Percentiles rank a stretch among this genome's conserved stretches.
Conservation (phyloP, 1,140 invertebrate genomes). For the Orius laevigatus region DNA sequence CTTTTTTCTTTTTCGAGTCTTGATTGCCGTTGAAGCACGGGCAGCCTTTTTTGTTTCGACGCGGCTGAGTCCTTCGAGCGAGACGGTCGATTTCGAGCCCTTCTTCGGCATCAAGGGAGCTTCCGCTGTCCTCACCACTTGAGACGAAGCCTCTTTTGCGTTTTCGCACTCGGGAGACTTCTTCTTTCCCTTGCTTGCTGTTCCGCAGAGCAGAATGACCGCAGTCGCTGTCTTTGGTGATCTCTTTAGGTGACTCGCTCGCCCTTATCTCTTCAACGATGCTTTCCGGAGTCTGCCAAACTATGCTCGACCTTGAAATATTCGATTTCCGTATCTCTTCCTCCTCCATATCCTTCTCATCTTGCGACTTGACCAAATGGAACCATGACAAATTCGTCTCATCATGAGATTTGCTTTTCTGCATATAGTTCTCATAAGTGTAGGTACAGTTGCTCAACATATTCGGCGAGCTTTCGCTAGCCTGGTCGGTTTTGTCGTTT, state of each 20-base stretch:
- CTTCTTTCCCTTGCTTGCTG: not conserved
- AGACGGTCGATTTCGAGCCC: constrained; percentile 1
- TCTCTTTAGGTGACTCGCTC: not conserved
- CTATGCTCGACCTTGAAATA: not conserved
- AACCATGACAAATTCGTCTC: no score
- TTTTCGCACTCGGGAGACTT: not conserved
- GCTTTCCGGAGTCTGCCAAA: not conserved
- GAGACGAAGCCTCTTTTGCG: not conserved
- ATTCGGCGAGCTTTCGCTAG: no score
- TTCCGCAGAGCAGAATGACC: not conserved
- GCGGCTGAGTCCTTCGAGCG: constrained; percentile 29
- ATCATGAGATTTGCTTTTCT: no score
- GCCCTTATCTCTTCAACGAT: not conserved
- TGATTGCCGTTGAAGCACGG: constrained; percentile 31
- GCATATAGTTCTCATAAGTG: no score
- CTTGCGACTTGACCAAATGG: no score
- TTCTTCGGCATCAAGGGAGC: constrained; percentile 7
- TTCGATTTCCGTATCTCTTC: not conserved
- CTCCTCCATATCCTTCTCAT: not conserved
- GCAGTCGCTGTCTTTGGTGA: not conserved
- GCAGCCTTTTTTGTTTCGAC: constrained; percentile 35
- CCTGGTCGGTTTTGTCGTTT: no score
- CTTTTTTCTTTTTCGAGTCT: constrained; percentile 6
- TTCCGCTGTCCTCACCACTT: constrained; percentile 13
- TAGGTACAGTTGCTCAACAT: no score